Evolutionary conservation across 1,140 invertebrate genomes (phyloP).

Genomic region (Danaus plexippus): DNA sequence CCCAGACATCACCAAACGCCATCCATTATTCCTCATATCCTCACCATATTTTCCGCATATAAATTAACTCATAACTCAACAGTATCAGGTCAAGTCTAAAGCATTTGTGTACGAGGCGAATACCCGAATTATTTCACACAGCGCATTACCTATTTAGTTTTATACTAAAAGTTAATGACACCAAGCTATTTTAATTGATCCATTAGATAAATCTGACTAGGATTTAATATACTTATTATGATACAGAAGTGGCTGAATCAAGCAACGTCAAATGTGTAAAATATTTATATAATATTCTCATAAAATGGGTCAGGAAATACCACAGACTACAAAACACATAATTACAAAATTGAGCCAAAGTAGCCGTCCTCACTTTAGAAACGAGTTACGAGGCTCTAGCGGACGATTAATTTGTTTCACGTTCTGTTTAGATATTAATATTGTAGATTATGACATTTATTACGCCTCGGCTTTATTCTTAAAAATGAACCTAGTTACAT

Average conservation of each 20-base stretch:
- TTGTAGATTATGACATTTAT: constrained; percentile 9
- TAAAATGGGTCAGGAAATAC: neutral
- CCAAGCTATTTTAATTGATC: too few species aligned
- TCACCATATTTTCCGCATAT: constrained; percentile 44
- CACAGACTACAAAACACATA: constrained; percentile 19
- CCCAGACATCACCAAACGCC: constrained; percentile 23
- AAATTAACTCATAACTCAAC: constrained; percentile 47
- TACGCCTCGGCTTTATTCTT: constrained; percentile 4
- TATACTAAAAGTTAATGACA: too few species aligned
- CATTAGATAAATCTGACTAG: too few species aligned
- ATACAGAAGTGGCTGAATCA: too few species aligned
- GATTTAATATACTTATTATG: too few species aligned
- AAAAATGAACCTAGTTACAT: too few species aligned
- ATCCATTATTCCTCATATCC: constrained; percentile 25
- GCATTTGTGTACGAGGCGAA: constrained; percentile 27
- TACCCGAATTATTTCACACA: constrained; percentile 16
- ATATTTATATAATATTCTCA: too few species aligned
- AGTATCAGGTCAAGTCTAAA: constrained; percentile 38
- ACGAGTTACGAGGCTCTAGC: constrained; percentile 21
- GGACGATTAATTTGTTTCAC: constrained; percentile 26
- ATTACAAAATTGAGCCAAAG: constrained; percentile 28
- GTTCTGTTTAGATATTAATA: constrained; percentile 22
- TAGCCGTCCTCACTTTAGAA: constrained; percentile 25
- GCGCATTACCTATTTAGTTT: neutral
- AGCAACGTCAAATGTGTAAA: too few species aligned